A percentile compares a stretch with the other conserved stretches of the same genome.
Conservation (phyloP, 2,888 invertebrate species). For the Meta bourneti region DNA sequence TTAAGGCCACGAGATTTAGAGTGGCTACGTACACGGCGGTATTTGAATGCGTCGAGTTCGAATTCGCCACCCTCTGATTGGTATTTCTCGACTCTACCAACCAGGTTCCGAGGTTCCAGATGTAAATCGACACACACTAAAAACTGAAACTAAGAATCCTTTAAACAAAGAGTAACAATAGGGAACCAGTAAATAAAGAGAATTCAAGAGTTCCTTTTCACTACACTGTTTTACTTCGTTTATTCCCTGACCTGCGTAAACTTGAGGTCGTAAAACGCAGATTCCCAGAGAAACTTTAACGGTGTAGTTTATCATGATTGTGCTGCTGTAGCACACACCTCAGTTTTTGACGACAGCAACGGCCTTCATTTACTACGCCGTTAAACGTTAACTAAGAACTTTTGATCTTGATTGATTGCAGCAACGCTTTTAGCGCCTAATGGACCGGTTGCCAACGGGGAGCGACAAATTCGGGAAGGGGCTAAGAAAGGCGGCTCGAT, state of each 20-base stretch:
- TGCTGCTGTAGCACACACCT: neutral
- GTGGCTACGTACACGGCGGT: no score
- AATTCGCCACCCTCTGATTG: no score
- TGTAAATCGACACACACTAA: no score
- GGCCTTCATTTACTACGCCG: constrained; percentile 30
- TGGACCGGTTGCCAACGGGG: constrained; percentile 52
- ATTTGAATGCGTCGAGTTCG: no score
- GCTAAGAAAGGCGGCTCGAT: neutral
- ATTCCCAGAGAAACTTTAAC: no score
- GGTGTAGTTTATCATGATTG: no score
- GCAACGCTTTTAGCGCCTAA: constrained; percentile 60
- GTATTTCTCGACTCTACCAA: no score
- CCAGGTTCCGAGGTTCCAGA: no score
- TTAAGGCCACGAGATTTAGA: no score
- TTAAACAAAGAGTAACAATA: no score
- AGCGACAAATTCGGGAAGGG: constrained; percentile 42
- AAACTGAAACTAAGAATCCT: no score
- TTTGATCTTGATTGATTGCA: constrained; percentile 28
- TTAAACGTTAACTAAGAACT: constrained; percentile 60
- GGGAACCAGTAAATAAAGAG: no score
- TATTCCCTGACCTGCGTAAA: neutral
- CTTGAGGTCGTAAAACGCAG: neutral
- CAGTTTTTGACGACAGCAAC: neutral
- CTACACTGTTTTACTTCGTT: neutral
- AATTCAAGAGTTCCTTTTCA: neutral